Evolutionary conservation across 1,140 invertebrate genomes (phyloP).

Genomic region (Drosophila suzukii): DNA sequence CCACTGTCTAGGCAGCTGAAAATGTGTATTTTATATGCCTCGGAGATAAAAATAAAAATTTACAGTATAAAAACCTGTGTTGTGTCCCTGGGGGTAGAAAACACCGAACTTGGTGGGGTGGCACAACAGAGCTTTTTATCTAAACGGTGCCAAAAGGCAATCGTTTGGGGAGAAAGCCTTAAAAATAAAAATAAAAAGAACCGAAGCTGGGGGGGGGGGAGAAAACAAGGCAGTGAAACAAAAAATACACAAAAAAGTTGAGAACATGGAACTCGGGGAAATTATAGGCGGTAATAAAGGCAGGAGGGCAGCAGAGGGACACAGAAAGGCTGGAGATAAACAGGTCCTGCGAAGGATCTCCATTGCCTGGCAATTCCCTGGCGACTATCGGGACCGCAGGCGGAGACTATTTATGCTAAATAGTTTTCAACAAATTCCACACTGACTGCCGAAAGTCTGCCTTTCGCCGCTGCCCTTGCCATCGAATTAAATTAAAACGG

Average conservation of each 20-base stretch:
- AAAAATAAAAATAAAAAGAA: conserved; percentile 43
- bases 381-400: conserved; percentile 56
- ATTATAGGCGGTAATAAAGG: conserved; percentile 61
- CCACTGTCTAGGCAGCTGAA: conserved; percentile 59
- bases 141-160: conserved; percentile 59
- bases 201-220: conserved; percentile 2
- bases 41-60: conserved; percentile 56
- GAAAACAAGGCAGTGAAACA: conserved; percentile 37
- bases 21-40: conserved; percentile 57
- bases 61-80: conserved; percentile 53
- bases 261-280: conserved; percentile 35
- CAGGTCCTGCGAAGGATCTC: conserved; percentile 28
- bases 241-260: not conserved
- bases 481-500: conserved; percentile 78
- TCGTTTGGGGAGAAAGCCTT: conserved; percentile 52
- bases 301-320: conserved; percentile 24
- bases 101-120: conserved; percentile 10
- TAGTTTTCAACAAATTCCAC: conserved; percentile 66
- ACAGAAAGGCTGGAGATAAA: conserved; percentile 8
- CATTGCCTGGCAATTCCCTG: conserved; percentile 54
- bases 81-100: conserved; percentile 33
- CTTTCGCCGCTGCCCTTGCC: conserved; percentile 5
- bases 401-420: conserved; percentile 81
- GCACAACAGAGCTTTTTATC: conserved; percentile 40
- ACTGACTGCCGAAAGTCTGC: conserved; percentile 28